Conservation (phyloP, 1,140 invertebrate genomes). For the Hycleus phaleratus region DNA sequence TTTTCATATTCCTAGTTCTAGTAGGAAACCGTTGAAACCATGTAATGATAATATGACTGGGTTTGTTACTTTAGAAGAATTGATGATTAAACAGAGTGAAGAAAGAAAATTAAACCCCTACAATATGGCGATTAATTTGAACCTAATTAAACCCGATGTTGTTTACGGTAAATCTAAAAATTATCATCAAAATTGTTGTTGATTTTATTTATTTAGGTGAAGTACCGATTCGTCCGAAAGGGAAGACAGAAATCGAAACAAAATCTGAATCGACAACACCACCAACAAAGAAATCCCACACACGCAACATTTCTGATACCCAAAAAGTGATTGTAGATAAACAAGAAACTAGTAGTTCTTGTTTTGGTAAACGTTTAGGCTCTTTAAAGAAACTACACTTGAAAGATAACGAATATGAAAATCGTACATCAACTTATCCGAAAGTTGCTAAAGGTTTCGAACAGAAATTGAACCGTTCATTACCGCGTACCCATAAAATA, state of each 20-base stretch:
- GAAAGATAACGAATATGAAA: slow-evolving; percentile 21
- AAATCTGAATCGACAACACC: not conserved
- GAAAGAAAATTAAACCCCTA: slow-evolving; percentile 46
- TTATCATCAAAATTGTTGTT: not conserved
- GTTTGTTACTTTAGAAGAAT: slow-evolving; percentile 61
- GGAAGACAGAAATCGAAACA: slow-evolving; percentile 21
- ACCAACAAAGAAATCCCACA: slow-evolving; percentile 4
- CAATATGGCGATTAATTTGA: slow-evolving; percentile 47
- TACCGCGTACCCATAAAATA: slow-evolving; percentile 34
- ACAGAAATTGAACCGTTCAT: slow-evolving; percentile 29
- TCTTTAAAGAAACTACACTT: slow-evolving; percentile 34
- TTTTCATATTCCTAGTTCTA: slow-evolving; percentile 22
- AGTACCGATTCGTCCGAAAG: slow-evolving; percentile 32
- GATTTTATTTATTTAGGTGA: slow-evolving; percentile 24
- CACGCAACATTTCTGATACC: slow-evolving; percentile 5
- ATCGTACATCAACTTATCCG: slow-evolving; percentile 32
- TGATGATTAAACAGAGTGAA: slow-evolving; percentile 66
- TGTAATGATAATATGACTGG: slow-evolving; percentile 36
- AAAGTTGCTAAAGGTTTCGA: slow-evolving; percentile 31
- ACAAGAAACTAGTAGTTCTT: slow-evolving; percentile 34
- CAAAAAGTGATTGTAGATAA: slow-evolving; percentile 16
- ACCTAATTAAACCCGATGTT: slow-evolving; percentile 48
- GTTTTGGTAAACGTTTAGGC: slow-evolving; percentile 38
- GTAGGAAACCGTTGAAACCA: slow-evolving; percentile 23
- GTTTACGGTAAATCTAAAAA: slow-evolving; percentile 42